Percentiles rank a stretch among this genome's conserved stretches.
Conservation (phyloP, 2,888 invertebrate genomes). For the Pyrochroa serraticornis region DNA sequence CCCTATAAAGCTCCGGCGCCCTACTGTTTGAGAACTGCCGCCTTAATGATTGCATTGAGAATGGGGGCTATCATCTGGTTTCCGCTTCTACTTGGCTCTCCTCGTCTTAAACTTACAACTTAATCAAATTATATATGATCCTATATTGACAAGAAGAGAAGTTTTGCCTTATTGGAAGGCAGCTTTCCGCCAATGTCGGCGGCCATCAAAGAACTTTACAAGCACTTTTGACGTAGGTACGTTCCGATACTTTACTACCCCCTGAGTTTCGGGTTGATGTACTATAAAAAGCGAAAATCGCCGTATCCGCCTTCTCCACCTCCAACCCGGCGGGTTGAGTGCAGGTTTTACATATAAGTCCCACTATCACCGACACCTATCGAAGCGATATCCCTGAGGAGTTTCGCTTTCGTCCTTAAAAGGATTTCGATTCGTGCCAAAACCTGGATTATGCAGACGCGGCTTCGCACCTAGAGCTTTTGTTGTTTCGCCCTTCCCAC, state of each 20-base stretch:
- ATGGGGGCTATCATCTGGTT: no score
- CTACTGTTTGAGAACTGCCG: no score
- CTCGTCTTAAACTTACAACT: no score
- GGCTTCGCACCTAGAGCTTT: neutral
- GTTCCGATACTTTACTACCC: neutral
- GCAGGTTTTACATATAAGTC: neutral
- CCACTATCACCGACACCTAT: neutral
- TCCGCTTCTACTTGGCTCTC: no score
- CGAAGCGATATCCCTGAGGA: neutral
- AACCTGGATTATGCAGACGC: neutral
- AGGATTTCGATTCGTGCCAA: neutral
- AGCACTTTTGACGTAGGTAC: conserved; percentile 1
- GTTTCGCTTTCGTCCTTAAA: neutral
- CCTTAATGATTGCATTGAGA: no score
- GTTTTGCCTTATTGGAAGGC: no score
- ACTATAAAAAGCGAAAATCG: no score
- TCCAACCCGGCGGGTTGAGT: neutral
- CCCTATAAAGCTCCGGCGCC: no score
- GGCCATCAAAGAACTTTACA: conserved; percentile 4
- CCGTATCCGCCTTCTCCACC: no score
- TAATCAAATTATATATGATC: no score
- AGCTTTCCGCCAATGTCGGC: no score
- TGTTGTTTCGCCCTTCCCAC: neutral
- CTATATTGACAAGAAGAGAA: no score
- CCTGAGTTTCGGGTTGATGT: neutral